phyloP scores from a whole-genome alignment of 2,888 invertebrate genomes.

The Altica lythri region DNA sequence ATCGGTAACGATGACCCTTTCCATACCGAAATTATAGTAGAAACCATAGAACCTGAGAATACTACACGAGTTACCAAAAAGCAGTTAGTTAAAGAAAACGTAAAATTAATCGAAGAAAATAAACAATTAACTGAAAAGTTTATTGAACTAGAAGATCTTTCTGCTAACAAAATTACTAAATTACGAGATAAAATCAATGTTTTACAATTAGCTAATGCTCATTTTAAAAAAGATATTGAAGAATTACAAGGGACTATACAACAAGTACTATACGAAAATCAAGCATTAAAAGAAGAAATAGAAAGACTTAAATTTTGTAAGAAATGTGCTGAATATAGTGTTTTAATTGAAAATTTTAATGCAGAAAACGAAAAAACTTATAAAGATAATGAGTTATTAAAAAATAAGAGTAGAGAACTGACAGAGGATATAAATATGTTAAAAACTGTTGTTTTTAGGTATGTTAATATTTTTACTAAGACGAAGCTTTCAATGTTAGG shows the following conservation, averaged over 20 bases:
- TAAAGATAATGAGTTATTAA: slow-evolving; percentile 59
- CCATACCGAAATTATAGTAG: slow-evolving; percentile 41
- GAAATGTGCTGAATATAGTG: slow-evolving; percentile 57
- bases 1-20: slow-evolving; percentile 6
- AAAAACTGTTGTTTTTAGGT: slow-evolving; percentile 77
- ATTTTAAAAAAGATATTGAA: slow-evolving; percentile 67
- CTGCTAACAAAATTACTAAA: slow-evolving; percentile 66
- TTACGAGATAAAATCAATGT: slow-evolving; percentile 66
- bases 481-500: too few relatives aligned
- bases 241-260: slow-evolving; percentile 60
- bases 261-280: slow-evolving; percentile 60
- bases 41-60: slow-evolving; percentile 39
- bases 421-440: slow-evolving; percentile 72
- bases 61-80: slow-evolving; percentile 43
- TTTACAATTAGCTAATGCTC: slow-evolving; percentile 65
- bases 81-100: slow-evolving; percentile 59
- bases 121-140: slow-evolving; percentile 60
- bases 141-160: slow-evolving; percentile 56
- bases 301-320: slow-evolving; percentile 57
- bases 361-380: slow-evolving; percentile 60
- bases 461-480: too few relatives aligned
- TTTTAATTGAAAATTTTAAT: slow-evolving; percentile 60
- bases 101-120: slow-evolving; percentile 61
- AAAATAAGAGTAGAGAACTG: slow-evolving; percentile 63
- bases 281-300: slow-evolving; percentile 61